Conservation (phyloP, 2,888 invertebrate genomes). For the Vannuccia rotundouncinata region DNA sequence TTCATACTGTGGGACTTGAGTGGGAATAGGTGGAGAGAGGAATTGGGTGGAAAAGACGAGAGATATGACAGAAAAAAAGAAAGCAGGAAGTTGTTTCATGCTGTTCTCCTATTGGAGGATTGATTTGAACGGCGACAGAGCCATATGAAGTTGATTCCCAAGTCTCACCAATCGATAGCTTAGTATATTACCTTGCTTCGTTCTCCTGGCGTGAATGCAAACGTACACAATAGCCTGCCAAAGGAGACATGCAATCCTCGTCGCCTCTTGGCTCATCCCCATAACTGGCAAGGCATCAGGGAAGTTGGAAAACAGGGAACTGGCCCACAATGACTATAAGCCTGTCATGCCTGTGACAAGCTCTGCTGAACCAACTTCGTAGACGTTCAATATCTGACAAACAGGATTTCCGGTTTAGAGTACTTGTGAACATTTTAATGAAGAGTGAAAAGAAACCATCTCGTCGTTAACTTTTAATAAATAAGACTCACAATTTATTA, state of each 20-base stretch:
- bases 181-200: background rate
- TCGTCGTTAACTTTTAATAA: too few species aligned
- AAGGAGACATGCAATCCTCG: constrained; percentile 7
- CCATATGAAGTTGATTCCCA: constrained; percentile 9
- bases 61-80: background rate
- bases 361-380: background rate
- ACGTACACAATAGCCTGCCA: background rate
- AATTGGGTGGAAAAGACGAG: background rate
- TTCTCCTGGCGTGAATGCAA: background rate
- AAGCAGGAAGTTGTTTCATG: background rate
- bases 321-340: background rate
- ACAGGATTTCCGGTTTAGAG: background rate
- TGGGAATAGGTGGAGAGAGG: background rate
- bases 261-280: background rate
- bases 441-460: background rate
- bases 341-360: background rate
- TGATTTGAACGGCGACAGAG: background rate
- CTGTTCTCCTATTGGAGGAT: background rate
- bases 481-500: too few species aligned
- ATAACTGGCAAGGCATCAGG: background rate
- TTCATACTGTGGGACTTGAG: background rate
- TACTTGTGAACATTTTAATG: background rate
- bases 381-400: background rate
- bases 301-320: background rate
- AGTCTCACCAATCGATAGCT: constrained; percentile 14